Conservation (phyloP, 2,797 vertebrate species). For the Gymnothorax javanicus region DNA sequence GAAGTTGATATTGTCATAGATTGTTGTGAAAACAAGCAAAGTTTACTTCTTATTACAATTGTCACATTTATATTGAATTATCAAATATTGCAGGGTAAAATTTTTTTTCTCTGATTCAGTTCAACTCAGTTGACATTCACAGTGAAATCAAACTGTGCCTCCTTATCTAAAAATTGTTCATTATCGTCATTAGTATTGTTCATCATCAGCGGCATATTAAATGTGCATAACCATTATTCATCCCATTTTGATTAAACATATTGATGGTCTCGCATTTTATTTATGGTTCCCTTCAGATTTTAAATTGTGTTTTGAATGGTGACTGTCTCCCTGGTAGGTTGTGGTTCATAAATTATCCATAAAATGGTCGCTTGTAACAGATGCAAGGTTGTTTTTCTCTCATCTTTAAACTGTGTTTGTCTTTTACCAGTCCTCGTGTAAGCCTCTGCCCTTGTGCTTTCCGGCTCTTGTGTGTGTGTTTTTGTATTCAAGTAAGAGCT, state of each 20-base stretch:
- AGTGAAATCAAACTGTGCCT: neutral
- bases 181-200: neutral
- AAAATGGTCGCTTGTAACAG: neutral
- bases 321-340: neutral
- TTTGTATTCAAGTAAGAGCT: no score
- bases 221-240: neutral
- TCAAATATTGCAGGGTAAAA: neutral
- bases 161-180: neutral
- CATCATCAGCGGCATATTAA: neutral
- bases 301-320: neutral
- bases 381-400: neutral
- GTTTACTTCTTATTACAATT: neutral
- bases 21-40: neutral
- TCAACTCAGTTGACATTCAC: neutral
- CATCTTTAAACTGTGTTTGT: neutral
- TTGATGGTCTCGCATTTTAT: neutral
- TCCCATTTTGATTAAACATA: neutral
- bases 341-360: neutral
- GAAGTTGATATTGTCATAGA: neutral
- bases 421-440: neutral
- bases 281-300: neutral
- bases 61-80: neutral
- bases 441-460: neutral
- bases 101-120: neutral
- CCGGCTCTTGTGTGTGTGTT: no score